Evolutionary conservation across 2,797 vertebrate species (phyloP).

Genomic region (Xenops minutus): DNA sequence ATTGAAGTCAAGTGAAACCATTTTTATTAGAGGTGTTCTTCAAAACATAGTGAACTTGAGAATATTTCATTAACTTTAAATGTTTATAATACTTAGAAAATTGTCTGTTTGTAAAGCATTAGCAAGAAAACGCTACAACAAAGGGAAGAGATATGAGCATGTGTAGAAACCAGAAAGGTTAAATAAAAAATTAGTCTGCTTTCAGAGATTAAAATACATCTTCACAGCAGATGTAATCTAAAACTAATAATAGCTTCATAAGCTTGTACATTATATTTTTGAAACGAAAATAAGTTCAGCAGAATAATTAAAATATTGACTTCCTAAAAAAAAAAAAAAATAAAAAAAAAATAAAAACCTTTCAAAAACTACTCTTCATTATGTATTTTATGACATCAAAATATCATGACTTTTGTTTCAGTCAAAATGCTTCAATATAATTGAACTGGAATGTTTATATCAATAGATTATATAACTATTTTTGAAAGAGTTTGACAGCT

Average conservation of each 20-base stretch:
- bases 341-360: neutral
- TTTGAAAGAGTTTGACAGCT: neutral
- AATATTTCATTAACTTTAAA: neutral
- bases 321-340: neutral
- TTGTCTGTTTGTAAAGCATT: neutral
- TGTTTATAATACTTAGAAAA: neutral
- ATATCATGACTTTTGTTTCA: neutral
- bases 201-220: neutral
- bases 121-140: neutral
- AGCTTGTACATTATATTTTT: neutral
- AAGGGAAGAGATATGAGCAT: neutral
- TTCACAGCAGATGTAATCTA: neutral
- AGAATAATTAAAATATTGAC: neutral
- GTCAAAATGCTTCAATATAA: neutral
- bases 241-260: neutral
- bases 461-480: neutral
- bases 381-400: neutral
- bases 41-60: neutral
- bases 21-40: neutral
- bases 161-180: neutral
- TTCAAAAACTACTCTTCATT: neutral
- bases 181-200: neutral
- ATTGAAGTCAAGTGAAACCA: neutral
- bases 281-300: neutral
- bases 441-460: neutral